Evolutionary conservation across 2,113 vertebrate genomes (phyloP), one percentile per base, ranked within the genome.

Genomic region (Menidia beryllina): DNA sequence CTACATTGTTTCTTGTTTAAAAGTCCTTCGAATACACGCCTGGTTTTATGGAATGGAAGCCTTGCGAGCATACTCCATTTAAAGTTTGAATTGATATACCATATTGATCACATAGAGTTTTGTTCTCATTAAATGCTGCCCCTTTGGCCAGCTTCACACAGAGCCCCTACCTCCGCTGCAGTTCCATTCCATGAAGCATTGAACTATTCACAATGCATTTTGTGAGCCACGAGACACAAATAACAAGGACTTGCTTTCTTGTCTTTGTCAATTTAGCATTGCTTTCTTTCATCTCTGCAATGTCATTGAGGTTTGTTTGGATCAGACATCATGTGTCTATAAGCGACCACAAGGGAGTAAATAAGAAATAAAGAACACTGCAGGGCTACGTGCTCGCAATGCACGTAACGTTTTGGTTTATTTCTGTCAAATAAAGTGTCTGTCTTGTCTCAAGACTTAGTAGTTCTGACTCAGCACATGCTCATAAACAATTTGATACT

Each of bases 41-140:
- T 82, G 52, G 70, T 61, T 72, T 73, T 52, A 75, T 82, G 43
- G 71, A 80, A 81, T 49, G 63, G 69, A 2, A 76, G 52, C 73
- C 83, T 86, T 58, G 53, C 62, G 77, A 62, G 87, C 38, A 72
- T 61, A 84, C 60, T 85, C 78, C 74, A 84, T 91, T 86, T 87
- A 77, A 87, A 84, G 79, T 87, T 79, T 83, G 41, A 87, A 86
- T 82, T 84, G 86, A 86, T 82, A 65, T 68, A 68, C 51, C 36
- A 59, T 84, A 90, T 91, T 86, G 83, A 93, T 90, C 81, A 89
- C 82, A 70, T 49, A 75, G 84, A 74, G 80, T 91, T 88, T 80
- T 87, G 83, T 86, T 84, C 80, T 86, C 77, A 87, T 91, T 91
- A 88, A 90, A 91, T 77, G 45, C 65, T 79, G 66, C 79, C 36